phyloP scores from a whole-genome alignment of 2,113 vertebrate species.

The Caranx melampygus region DNA sequence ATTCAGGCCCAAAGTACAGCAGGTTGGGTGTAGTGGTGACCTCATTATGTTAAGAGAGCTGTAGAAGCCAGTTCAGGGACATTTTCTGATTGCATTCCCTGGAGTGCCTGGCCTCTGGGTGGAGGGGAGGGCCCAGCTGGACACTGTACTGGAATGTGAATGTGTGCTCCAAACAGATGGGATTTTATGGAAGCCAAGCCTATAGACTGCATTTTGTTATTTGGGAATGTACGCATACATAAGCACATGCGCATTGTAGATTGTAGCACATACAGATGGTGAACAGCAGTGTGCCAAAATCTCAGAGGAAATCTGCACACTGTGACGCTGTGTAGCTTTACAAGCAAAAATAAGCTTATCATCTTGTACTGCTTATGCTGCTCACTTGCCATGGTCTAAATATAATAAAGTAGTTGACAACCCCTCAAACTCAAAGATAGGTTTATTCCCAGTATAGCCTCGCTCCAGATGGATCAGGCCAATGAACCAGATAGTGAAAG shows the following conservation, averaged over 20 bases:
- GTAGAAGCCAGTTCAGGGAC: conserved; percentile 41
- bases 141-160: conserved; percentile 40
- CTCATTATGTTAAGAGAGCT: conserved; percentile 59
- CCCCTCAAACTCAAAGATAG: conserved; percentile 42
- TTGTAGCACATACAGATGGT: neutral
- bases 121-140: conserved; percentile 56
- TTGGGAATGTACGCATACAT: neutral
- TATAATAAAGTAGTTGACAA: conserved; percentile 50
- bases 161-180: conserved; percentile 59
- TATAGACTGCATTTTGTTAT: conserved; percentile 26
- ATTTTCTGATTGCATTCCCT: conserved; percentile 57
- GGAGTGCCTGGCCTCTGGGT: conserved; percentile 42
- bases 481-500: conserved; percentile 64
- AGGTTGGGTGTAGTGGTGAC: conserved; percentile 51
- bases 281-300: conserved; percentile 6
- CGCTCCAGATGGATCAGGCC: conserved; percentile 54
- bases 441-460: conserved; percentile 55
- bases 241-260: neutral
- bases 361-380: conserved; percentile 11
- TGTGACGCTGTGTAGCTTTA: conserved; percentile 6
- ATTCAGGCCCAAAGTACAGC: conserved; percentile 52
- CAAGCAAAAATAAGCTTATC: conserved; percentile 16
- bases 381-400: conserved; percentile 42
- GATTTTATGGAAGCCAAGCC: conserved; percentile 35
- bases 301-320: conserved; percentile 19